Percentiles rank a stretch among this genome's conserved stretches.
These are phyloP conservation scores for Erethizon dorsatum DNA, from an alignment of 2,797 vertebrate species.

Conservation along the genomic window DNA sequence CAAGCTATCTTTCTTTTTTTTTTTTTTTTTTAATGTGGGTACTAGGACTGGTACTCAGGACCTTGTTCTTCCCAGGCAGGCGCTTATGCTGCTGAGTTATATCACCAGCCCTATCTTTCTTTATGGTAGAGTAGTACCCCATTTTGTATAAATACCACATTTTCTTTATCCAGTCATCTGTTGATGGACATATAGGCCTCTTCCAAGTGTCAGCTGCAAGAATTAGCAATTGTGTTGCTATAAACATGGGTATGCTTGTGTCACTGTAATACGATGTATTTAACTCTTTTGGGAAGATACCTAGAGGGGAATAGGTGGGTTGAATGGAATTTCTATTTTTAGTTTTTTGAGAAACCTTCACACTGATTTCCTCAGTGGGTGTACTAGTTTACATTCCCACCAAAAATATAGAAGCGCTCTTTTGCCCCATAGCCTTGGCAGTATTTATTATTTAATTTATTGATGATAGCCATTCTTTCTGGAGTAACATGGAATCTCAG, in stretches of 20 bases:
- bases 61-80: too few species aligned
- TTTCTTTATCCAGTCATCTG: neutral
- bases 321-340: neutral
- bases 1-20: neutral
- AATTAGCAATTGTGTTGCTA: neutral
- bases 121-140: neutral
- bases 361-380: neutral
- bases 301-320: neutral
- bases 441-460: neutral
- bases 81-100: too few species aligned
- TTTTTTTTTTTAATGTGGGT: too few species aligned
- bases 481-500: neutral
- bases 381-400: neutral
- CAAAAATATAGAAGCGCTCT: neutral
- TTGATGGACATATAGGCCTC: neutral
- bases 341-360: neutral
- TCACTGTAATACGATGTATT: neutral
- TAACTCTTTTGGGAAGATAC: neutral
- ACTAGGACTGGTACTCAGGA: too few species aligned
- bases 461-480: neutral
- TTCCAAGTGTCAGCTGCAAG: neutral
- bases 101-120: neutral
- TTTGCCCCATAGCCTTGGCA: neutral
- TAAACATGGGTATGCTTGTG: neutral
- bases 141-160: neutral